These are phyloP conservation scores for Petrolisthes cinctipes DNA, from an alignment of 2,888 invertebrate genomes.

Conservation along the genomic window DNA sequence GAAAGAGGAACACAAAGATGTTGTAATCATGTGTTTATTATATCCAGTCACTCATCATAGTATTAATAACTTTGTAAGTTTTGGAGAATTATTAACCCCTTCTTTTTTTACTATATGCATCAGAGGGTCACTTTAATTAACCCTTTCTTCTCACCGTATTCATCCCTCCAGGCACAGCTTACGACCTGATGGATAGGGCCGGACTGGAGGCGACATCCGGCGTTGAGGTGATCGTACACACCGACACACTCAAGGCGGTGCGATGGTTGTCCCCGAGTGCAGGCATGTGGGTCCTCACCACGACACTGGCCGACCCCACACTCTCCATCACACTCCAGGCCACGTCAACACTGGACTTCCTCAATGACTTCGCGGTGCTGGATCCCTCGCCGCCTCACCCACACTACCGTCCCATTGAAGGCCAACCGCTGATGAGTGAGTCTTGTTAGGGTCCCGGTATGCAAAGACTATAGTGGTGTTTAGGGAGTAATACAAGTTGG, in stretches of 20 bases:
- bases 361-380: slow-evolving; percentile 36
- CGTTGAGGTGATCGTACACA: slow-evolving; percentile 36
- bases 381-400: slow-evolving; percentile 52
- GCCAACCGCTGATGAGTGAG: slow-evolving; percentile 45
- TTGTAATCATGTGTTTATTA: no score
- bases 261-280: slow-evolving; percentile 11
- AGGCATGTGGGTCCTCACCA: slow-evolving; percentile 39
- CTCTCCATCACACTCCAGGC: slow-evolving; percentile 34
- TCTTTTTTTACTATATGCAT: no score
- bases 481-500: no score
- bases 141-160: neutral
- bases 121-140: no score
- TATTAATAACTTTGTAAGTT: no score
- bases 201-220: slow-evolving; percentile 1
- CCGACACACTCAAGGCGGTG: slow-evolving; percentile 35
- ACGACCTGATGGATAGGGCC: slow-evolving; percentile 27
- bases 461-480: no score
- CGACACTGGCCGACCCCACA: neutral
- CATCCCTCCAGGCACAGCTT: slow-evolving; percentile 14
- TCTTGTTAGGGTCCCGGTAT: neutral
- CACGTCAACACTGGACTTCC: slow-evolving; percentile 43
- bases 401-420: slow-evolving; percentile 31
- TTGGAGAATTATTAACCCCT: no score
- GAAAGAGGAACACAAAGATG: no score
- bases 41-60: no score